These are phyloP conservation scores for Thripadectes ignobilis DNA, from an alignment of 2,797 vertebrate genomes.

Conservation along the genomic window DNA sequence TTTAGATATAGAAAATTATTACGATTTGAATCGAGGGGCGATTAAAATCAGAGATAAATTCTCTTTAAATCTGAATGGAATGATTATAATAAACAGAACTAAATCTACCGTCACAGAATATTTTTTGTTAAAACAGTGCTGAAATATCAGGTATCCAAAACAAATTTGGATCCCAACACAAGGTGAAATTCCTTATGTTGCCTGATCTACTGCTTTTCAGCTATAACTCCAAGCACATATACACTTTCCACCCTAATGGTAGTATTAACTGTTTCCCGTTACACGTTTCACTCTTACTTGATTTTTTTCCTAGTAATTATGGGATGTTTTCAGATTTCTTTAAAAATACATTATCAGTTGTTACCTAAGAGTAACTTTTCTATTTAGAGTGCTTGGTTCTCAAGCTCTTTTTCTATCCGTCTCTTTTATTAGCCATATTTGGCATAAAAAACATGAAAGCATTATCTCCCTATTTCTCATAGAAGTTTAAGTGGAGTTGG, in stretches of 20 bases:
- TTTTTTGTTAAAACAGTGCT: neutral
- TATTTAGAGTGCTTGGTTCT: neutral
- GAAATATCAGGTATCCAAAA: neutral
- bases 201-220: neutral
- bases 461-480: neutral
- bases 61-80: neutral
- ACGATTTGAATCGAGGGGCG: neutral
- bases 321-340: neutral
- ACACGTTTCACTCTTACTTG: neutral
- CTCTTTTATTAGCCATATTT: neutral
- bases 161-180: neutral
- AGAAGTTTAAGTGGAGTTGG: constrained; percentile 17
- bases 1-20: neutral
- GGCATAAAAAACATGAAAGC: neutral
- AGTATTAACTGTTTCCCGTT: neutral
- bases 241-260: neutral
- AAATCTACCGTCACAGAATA: neutral
- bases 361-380: neutral
- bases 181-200: neutral
- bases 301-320: neutral
- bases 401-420: neutral
- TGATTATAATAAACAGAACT: neutral
- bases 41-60: neutral
- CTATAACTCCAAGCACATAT: neutral
- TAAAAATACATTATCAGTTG: neutral